Base-by-base conservation (phyloP, 1,140 invertebrate species). In the Lordiphosa collinella region DNA sequence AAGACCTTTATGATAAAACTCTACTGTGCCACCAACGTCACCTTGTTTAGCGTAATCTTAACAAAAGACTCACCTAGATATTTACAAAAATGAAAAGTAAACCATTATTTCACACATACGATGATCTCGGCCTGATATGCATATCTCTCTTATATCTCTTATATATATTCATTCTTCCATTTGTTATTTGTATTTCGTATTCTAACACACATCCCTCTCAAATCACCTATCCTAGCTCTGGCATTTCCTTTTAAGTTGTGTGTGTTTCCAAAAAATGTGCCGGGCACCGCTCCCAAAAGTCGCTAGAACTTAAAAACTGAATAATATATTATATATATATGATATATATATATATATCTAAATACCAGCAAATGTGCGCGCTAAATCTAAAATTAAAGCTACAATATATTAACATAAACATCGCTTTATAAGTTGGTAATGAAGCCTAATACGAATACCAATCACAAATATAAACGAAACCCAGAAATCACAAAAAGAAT, bases 221-320 rank as follows among this genome's bases (percentile, higher is more conserved):
- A 9, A 7, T n/a, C 16, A 9, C 36, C 36, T 38, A 10, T 22
- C 12, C 11, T 25, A 22, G 41, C 29, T 7, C 41, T 44, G 13
- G 8, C 9, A 11, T 12, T 12, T 11, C n/a, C 40, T 11, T 40
- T 40, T 4, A n/a, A 7, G 14, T 12, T 31, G 25, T 44, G 4
- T 47, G 44, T 34, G 61, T 56, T 57, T 66, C 43, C 44, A 48
- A 14, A 66, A 49, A 40, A 68, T 68, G 65, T 69, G 65, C 65
- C 64, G 65, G 47, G 56, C 56, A 68, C 64, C 64, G 65, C 55
- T 69, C 48, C 65, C 65, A 69, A 69, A 69, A 69, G 65, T 69
- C 65, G 65, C 65, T 69, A 69, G 64, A 61, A 69, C 44, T 50
- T 61, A 67, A 68, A 68, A 68, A 69, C 65, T 67, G 52, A 67